A percentile compares a stretch with the other conserved stretches of the same genome.
phyloP scores from a whole-genome alignment of 2,888 invertebrate genomes.

The Acanthosoma haemorrhoidale region DNA sequence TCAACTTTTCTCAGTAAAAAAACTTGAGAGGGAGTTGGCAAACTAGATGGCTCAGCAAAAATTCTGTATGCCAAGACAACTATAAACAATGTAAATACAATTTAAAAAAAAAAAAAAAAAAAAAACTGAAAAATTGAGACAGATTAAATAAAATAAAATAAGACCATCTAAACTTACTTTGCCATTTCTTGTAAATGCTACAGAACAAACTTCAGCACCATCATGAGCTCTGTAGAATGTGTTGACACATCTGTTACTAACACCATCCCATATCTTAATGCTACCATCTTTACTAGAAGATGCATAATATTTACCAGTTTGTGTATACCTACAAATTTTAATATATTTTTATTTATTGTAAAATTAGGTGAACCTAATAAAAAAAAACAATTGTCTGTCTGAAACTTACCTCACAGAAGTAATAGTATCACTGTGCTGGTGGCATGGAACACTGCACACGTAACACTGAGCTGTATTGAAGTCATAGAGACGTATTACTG shows the following conservation, averaged over 20 bases:
- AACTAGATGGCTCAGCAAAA: too few relatives aligned
- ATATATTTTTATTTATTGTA: background rate
- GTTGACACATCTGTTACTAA: constrained; percentile 86
- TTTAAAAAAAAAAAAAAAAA: background rate
- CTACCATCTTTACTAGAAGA: constrained; percentile 87
- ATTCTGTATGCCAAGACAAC: too few relatives aligned
- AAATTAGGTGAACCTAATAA: background rate
- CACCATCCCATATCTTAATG: constrained; percentile 96
- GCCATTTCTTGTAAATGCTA: constrained; percentile 88
- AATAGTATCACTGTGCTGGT: constrained; percentile 73
- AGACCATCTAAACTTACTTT: constrained; percentile 59
- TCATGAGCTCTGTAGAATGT: constrained; percentile 92
- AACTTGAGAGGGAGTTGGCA: too few relatives aligned
- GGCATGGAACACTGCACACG: constrained; percentile 82
- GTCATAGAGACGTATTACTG: constrained; percentile 85
- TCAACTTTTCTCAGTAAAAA: too few relatives aligned
- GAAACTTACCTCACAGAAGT: constrained; percentile 62
- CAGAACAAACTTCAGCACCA: constrained; percentile 88
- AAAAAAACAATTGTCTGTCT: background rate
- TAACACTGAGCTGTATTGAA: constrained; percentile 93
- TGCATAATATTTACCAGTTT: constrained; percentile 68
- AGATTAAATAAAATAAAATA: background rate
- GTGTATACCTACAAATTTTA: constrained; percentile 55
- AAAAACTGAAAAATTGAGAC: background rate
- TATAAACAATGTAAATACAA: background rate